phyloP scores from a whole-genome alignment of 2,888 invertebrate species.

The Actias luna region DNA sequence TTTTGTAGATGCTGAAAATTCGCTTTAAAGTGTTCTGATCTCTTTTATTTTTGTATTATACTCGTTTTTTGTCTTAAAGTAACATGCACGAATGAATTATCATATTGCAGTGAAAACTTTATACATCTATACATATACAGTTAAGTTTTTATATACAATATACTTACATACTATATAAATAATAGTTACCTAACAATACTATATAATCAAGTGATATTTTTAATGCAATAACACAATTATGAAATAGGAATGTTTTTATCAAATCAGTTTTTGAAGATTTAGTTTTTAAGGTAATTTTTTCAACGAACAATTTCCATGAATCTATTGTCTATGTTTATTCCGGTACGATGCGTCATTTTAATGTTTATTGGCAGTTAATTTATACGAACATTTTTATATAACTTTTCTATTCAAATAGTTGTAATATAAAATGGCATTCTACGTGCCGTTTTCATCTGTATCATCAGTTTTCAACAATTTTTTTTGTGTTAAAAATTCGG shows the following conservation, averaged over 20 bases:
- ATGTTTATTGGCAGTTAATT: slow-evolving; percentile 9
- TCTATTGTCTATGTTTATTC: slow-evolving; percentile 29
- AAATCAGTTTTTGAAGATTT: slow-evolving; percentile 50
- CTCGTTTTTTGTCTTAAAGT: slow-evolving; percentile 7
- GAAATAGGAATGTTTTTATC: slow-evolving; percentile 44
- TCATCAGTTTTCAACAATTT: neutral
- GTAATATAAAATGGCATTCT: neutral
- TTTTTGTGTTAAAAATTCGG: neutral
- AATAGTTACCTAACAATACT: slow-evolving; percentile 42
- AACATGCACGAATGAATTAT: neutral
- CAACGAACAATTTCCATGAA: slow-evolving; percentile 62
- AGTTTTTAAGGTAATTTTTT: slow-evolving; percentile 54
- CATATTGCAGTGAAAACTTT: neutral
- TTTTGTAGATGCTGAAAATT: slow-evolving; percentile 19
- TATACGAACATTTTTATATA: neutral
- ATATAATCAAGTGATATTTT: slow-evolving; percentile 71
- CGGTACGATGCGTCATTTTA: slow-evolving; percentile 4
- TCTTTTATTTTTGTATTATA: slow-evolving; percentile 18
- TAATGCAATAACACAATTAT: slow-evolving; percentile 51
- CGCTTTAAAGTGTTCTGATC: slow-evolving; percentile 22
- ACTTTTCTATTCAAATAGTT: neutral
- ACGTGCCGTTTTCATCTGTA: neutral
- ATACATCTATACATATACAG: neutral
- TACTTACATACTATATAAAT: neutral
- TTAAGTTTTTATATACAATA: neutral